These are phyloP conservation scores for Drosophila yooni DNA, from an alignment of 2,888 invertebrate species.

Conservation along the genomic window DNA sequence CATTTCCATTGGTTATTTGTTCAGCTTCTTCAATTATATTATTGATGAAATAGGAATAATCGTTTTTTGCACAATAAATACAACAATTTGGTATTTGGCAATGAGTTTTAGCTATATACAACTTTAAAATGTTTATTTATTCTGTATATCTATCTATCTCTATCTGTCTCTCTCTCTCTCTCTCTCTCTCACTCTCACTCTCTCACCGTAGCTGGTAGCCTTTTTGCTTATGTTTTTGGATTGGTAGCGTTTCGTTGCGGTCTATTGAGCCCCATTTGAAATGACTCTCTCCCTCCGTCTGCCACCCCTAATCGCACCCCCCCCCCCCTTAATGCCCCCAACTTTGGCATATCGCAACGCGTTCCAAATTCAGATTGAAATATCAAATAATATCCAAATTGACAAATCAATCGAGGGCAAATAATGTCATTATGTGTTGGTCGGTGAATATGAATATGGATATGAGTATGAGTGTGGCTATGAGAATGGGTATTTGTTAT, in stretches of 20 bases:
- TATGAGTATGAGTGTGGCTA: background rate
- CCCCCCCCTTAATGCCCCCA: background rate
- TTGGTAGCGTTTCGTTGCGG: constrained; percentile 22
- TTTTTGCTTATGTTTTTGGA: background rate
- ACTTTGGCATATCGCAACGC: constrained; percentile 21
- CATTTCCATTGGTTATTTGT: background rate
- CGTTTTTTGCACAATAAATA: background rate
- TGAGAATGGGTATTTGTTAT: constrained; percentile 45
- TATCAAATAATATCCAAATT: constrained; percentile 67
- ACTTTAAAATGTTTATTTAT: background rate
- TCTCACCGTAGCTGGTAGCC: background rate
- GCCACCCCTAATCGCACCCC: background rate
- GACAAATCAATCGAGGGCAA: constrained; percentile 78
- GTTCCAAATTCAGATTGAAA: constrained; percentile 34
- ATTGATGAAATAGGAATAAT: background rate
- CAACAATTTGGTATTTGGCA: background rate
- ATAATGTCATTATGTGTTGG: constrained; percentile 67
- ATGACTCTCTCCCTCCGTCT: background rate
- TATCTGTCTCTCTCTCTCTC: background rate
- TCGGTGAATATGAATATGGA: constrained; percentile 1
- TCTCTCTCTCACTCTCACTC: background rate
- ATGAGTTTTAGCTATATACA: background rate
- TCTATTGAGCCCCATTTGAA: constrained; percentile 5
- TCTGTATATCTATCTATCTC: background rate
- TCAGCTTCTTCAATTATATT: background rate